Evolutionary conservation across 2,113 vertebrate species (phyloP).

Genomic region (Haemorhous mexicanus): DNA sequence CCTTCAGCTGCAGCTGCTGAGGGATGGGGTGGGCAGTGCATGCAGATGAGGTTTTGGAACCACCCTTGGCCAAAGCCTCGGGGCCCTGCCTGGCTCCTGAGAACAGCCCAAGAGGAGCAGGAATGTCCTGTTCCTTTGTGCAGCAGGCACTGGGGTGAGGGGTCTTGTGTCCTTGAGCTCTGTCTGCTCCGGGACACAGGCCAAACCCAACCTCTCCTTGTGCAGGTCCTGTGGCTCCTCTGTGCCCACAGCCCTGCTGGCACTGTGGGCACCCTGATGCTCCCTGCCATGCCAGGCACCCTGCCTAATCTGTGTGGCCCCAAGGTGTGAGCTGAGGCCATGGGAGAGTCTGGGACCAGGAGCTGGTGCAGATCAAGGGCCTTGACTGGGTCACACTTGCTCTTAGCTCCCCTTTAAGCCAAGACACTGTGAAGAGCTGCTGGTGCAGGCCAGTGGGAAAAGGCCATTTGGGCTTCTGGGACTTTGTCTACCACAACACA

Average conservation of each 20-base stretch:
- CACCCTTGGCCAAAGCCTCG: rapidly evolving
- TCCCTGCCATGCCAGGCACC: rapidly evolving
- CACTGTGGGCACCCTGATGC: rapidly evolving
- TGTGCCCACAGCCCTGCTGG: rapidly evolving
- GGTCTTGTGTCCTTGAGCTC: background rate
- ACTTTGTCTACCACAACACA: background rate
- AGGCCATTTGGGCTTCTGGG: background rate
- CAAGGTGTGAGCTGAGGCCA: background rate
- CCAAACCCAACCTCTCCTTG: background rate
- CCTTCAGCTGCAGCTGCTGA: background rate
- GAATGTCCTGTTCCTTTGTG: too few species aligned
- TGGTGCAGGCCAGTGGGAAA: rapidly evolving
- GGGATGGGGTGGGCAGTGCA: background rate
- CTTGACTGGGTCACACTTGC: background rate
- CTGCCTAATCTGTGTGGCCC: background rate
- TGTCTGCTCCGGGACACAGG: background rate
- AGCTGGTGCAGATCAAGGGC: rapidly evolving
- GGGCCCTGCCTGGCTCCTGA: background rate
- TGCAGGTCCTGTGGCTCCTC: rapidly evolving
- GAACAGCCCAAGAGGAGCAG: background rate
- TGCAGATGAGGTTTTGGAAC: rapidly evolving
- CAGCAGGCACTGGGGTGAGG: rapidly evolving
- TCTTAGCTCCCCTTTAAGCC: background rate
- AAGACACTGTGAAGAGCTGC: background rate
- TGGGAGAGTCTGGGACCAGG: background rate